Evolutionary conservation across 2,888 invertebrate species (phyloP), one percentile per base, ranked within the genome.

Genomic region (Synanthedon andrenaeformis): DNA sequence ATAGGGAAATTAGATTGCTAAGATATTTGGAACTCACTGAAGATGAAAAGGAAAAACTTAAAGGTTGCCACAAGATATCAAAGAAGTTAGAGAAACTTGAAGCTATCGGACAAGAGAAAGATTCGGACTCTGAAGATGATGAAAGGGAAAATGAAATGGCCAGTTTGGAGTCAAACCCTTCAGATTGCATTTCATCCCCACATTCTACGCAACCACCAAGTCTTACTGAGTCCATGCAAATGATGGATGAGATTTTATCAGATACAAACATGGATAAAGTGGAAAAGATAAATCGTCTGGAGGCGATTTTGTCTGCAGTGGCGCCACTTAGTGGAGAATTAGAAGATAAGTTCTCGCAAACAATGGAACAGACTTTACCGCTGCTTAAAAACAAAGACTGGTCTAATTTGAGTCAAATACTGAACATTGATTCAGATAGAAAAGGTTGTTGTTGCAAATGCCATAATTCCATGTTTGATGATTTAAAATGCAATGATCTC

Each of bases 21-120:
- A 92, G 95, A 69, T 96, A 96, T 81, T 91, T 97, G 77, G 96
- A 96, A 68, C 89, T 97, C 53, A 96, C 96, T 14, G 96, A 96
- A 65, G 96, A 96, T 60, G 96, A 97, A 71, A 96, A 96, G 68
- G 96, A 96, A 64, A 96, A 96, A 74, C 83, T 97, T 14, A 96
- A 96, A 76, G 94, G 95, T 42, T 94, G 94, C 53, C 93, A 96
- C 69, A 97, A 97, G 85, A 96, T 97, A 57, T 96, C 96, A 0
- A 94, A 94, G 69, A 97, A 97, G 74, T 82, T 97, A 57, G 96
- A 97, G 71, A 96, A 97, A 80, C 88, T 97, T 59, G 96, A 96
- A 79, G 93, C 91, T 60, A 90, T 93, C 60, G 91, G 92, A 13
- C 93, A 94, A 66, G 94, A 93, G 57, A 91, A 90, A 59, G 93